A percentile compares a stretch with the other conserved stretches of the same genome.
These are phyloP conservation scores for Calonectris borealis DNA, from an alignment of 2,113 vertebrate genomes.

Conservation along the genomic window DNA sequence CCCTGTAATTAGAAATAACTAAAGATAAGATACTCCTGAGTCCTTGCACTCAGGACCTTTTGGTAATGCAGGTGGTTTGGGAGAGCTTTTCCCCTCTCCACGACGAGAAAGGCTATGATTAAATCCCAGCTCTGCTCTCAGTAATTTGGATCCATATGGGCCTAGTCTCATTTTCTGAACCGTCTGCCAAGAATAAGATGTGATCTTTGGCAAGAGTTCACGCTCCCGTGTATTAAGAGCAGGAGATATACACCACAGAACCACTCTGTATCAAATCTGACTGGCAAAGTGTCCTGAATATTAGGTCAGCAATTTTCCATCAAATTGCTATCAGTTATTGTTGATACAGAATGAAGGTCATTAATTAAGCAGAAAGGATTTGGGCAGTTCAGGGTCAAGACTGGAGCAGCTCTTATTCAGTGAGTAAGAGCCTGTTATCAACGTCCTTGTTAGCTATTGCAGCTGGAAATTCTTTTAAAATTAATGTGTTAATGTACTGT, in stretches of 20 bases:
- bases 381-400: conserved; percentile 4
- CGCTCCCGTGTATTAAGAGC: not conserved
- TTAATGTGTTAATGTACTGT: not conserved
- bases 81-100: not conserved
- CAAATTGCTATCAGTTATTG: conserved; percentile 24
- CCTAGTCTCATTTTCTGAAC: not conserved
- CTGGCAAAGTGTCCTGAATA: not conserved
- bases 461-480: conserved; percentile 30
- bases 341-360: conserved; percentile 7
- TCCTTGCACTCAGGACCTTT: not conserved
- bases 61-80: not conserved
- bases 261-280: conserved; percentile 3
- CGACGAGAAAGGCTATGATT: not conserved
- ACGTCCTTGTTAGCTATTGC: not conserved
- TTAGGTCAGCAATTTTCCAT: conserved; percentile 31
- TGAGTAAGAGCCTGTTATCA: not conserved
- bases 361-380: conserved; percentile 31
- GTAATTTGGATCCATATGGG: not conserved
- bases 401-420: not conserved
- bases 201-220: not conserved
- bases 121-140: not conserved
- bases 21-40: not conserved
- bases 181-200: conserved; percentile 1
- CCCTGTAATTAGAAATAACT: not conserved
- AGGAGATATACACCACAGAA: not conserved